Percentiles rank a stretch among this genome's conserved stretches.
These are phyloP conservation scores for Takifugu rubripes DNA, from an alignment of 2,797 vertebrate species.

Conservation along the genomic window DNA sequence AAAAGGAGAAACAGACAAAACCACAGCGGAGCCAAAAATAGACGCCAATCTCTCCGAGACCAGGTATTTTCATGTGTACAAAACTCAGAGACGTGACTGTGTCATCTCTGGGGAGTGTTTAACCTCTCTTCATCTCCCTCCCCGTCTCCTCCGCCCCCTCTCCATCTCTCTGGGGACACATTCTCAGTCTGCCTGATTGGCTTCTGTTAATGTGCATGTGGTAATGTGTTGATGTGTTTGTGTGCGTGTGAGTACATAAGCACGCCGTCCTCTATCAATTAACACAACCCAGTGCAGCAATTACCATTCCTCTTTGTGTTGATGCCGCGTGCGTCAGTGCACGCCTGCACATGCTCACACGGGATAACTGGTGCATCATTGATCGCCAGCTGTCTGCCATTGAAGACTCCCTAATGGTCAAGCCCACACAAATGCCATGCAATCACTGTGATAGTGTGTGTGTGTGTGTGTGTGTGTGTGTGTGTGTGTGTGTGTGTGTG, in stretches of 20 bases:
- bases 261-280: conserved; percentile 69
- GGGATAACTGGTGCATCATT: conserved; percentile 57
- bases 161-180: conserved; percentile 51
- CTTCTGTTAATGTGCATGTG: conserved; percentile 60
- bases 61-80: conserved; percentile 50
- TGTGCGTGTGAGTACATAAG: conserved; percentile 39
- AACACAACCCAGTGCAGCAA: conserved; percentile 61
- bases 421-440: conserved; percentile 34
- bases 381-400: conserved; percentile 62
- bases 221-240: conserved; percentile 42
- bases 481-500: conserved; percentile 6
- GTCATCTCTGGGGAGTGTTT: conserved; percentile 54
- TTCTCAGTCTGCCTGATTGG: conserved; percentile 64
- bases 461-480: conserved; percentile 25
- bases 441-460: conserved; percentile 20
- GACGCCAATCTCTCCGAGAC: conserved; percentile 43
- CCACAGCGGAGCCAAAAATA: conserved; percentile 53
- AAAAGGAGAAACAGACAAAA: conserved; percentile 47
- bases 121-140: conserved; percentile 54
- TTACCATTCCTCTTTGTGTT: conserved; percentile 53
- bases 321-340: conserved; percentile 11
- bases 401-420: conserved; percentile 58
- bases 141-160: conserved; percentile 48
- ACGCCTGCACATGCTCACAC: conserved; percentile 24
- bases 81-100: conserved; percentile 44